Percentiles rank a stretch among this genome's conserved stretches.
phyloP scores from a whole-genome alignment of 2,797 vertebrate genomes.

The Cheirogaleus major region DNA sequence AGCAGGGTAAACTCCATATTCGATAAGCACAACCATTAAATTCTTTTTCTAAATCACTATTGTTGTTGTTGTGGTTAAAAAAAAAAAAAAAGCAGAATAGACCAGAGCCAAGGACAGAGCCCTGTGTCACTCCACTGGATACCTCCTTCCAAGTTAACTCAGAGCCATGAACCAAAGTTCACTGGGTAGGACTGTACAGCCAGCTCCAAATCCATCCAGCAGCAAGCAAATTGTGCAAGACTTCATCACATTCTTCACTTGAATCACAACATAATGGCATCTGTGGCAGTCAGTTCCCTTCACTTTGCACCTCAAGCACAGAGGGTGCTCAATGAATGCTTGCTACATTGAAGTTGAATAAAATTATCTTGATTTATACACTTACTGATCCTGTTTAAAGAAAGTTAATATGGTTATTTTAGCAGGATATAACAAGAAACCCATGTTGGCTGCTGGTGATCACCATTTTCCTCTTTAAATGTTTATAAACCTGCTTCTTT shows the following conservation, averaged over 20 bases:
- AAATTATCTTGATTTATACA: neutral
- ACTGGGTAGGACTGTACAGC: neutral
- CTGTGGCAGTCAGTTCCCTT: neutral
- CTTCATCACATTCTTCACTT: neutral
- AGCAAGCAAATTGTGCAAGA: neutral
- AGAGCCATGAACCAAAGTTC: neutral
- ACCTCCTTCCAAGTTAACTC: neutral
- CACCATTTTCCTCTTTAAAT: conserved; percentile 13
- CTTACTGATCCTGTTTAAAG: neutral
- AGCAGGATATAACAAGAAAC: neutral
- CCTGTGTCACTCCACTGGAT: neutral
- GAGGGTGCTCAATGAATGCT: neutral
- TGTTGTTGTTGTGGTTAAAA: neutral
- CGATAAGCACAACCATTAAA: neutral
- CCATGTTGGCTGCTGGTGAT: neutral
- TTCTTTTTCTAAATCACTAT: neutral
- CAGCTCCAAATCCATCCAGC: neutral
- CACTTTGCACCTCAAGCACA: neutral
- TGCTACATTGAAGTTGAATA: neutral
- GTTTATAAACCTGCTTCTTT: neutral
- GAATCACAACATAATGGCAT: neutral
- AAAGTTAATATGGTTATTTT: neutral
- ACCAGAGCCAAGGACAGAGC: neutral
- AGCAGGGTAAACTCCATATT: neutral
- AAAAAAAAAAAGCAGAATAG: neutral